Percentiles rank a stretch among this genome's conserved stretches.
These are phyloP conservation scores for Eonycteris spelaea DNA, from an alignment of 2,113 vertebrate genomes.

Conservation along the genomic window DNA sequence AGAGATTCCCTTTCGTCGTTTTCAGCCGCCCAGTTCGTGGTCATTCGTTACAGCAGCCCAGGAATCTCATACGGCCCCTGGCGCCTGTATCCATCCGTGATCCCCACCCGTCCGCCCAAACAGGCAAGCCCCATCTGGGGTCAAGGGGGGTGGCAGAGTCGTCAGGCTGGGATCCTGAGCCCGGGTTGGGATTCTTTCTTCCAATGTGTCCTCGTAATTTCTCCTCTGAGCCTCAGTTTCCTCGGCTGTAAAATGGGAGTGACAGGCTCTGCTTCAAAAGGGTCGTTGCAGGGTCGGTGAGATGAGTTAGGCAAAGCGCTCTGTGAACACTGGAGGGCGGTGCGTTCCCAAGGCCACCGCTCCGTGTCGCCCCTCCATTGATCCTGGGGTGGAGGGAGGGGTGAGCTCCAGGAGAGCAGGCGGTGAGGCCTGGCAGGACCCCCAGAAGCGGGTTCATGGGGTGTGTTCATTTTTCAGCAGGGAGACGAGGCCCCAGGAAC, in stretches of 20 bases:
- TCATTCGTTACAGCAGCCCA: rapidly evolving
- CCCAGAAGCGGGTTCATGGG: too few species aligned
- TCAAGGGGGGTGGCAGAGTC: too few species aligned
- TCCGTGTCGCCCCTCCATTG: rapidly evolving
- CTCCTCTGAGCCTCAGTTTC: not conserved
- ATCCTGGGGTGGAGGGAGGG: not conserved
- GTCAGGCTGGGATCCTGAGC: not conserved
- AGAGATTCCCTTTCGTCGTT: not conserved
- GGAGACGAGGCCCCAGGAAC: not conserved
- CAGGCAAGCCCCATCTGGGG: not conserved
- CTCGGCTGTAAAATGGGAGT: not conserved
- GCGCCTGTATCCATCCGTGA: too few species aligned
- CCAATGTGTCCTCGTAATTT: not conserved
- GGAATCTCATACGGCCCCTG: not conserved
- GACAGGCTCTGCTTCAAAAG: not conserved
- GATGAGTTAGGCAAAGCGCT: rapidly evolving
- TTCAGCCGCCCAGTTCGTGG: not conserved
- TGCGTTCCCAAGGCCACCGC: rapidly evolving
- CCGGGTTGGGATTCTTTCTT: not conserved
- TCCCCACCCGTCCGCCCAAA: rapidly evolving
- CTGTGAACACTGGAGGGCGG: rapidly evolving
- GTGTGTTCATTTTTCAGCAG: rapidly evolving
- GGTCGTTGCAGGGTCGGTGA: too few species aligned
- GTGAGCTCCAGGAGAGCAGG: not conserved
- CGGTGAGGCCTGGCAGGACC: not conserved